Percentiles rank a stretch among this genome's conserved stretches.
Conservation (phyloP, 2,888 invertebrate genomes). For the Leucophenga montana region DNA sequence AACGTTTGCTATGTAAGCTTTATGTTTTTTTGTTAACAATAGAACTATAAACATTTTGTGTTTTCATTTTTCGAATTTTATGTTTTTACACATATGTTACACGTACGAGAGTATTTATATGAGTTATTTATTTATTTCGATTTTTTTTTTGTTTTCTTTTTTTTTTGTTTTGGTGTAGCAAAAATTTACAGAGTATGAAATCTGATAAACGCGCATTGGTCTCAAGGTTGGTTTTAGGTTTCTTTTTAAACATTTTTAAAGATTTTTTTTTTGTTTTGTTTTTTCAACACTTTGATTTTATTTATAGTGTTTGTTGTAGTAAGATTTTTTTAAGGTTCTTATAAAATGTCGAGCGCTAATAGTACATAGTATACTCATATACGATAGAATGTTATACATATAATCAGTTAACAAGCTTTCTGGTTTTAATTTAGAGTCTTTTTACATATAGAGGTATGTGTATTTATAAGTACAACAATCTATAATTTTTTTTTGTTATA, state of each 20-base stretch:
- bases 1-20: not conserved
- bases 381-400: no score
- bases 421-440: constrained; percentile 18
- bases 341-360: constrained; percentile 28
- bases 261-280: not conserved
- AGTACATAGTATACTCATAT: no score
- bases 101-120: not conserved
- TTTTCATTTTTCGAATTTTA: constrained; percentile 3
- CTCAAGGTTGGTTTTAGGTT: constrained; percentile 55
- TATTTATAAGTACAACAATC: constrained; percentile 1
- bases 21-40: not conserved
- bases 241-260: constrained; percentile 25
- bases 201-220: constrained; percentile 59
- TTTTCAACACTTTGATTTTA: not conserved
- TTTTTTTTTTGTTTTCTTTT: constrained; percentile 39
- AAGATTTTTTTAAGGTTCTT: constrained; percentile 38
- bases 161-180: not conserved
- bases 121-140: constrained; percentile 33
- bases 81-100: constrained; percentile 3
- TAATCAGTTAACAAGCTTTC: constrained; percentile 18
- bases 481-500: not conserved
- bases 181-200: constrained; percentile 18
- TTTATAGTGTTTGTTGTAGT: constrained; percentile 40
- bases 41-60: no score
- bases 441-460: not conserved